phyloP scores from a whole-genome alignment of 64 coral and sea anemone genomes.

The Actinia tenebrosa region DNA sequence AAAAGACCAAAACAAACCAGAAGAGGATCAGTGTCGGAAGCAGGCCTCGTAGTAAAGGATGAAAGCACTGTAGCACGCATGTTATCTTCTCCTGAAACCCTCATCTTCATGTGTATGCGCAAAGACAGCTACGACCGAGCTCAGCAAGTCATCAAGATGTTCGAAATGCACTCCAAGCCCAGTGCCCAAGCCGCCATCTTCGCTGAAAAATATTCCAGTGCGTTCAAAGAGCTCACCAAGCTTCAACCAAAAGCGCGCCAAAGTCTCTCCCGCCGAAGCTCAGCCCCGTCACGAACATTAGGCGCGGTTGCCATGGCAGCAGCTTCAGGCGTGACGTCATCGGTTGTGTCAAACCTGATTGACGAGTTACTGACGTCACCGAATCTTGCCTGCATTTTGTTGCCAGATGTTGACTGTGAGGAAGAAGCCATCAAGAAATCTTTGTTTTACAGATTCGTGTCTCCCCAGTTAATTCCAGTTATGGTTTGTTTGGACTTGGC shows the following conservation, averaged over 20 bases:
- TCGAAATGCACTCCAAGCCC: constrained; percentile 60
- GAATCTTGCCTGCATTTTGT: constrained; percentile 33
- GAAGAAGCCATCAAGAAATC: constrained; percentile 45
- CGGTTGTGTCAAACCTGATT: constrained; percentile 45
- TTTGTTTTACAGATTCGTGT: constrained; percentile 36
- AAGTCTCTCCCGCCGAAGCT: constrained; percentile 6
- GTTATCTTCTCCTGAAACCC: constrained; percentile 85
- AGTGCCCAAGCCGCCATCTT: constrained; percentile 74
- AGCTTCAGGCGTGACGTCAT: constrained; percentile 62
- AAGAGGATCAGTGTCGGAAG: constrained; percentile 32
- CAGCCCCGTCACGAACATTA: constrained; percentile 31
- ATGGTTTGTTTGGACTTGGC: constrained; percentile 84
- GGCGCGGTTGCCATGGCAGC: constrained; percentile 98
- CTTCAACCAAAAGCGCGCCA: constrained; percentile 71
- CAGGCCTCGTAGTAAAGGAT: constrained; percentile 55
- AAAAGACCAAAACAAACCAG: constrained; percentile 6
- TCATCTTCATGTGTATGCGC: constrained; percentile 96
- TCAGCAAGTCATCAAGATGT: constrained; percentile 94
- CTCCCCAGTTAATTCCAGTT: constrained; percentile 55
- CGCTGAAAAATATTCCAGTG: constrained; percentile 70
- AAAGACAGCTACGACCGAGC: constrained; percentile 87
- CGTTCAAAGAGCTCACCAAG: constrained; percentile 49
- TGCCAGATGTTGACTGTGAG: constrained; percentile 26
- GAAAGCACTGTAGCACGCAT: constrained; percentile 80
- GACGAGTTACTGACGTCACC: constrained; percentile 71